A percentile compares a stretch with the other conserved stretches of the same genome.
Conservation (phyloP, 2,797 vertebrate species). For the Linurgus olivaceus region DNA sequence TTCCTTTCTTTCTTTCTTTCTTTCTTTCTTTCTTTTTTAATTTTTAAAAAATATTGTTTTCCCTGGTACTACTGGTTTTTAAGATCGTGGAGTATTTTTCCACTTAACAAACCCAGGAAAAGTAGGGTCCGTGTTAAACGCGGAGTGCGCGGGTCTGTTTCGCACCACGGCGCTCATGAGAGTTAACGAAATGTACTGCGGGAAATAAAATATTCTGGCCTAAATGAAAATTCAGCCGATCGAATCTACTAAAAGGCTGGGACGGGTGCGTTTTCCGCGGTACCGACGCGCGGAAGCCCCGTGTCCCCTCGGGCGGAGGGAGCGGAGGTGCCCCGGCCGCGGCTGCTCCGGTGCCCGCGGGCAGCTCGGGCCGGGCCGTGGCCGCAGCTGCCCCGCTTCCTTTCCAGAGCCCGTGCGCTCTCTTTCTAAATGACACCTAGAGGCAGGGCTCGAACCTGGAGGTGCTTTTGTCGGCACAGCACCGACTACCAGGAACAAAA, state of each 20-base stretch:
- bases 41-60: fast-evolving
- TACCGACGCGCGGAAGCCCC: neutral
- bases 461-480: neutral
- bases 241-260: neutral
- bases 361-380: neutral
- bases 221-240: neutral
- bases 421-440: neutral
- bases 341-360: neutral
- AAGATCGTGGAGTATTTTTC: neutral
- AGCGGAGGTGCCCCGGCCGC: neutral
- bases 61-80: neutral
- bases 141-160: neutral
- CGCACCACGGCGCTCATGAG: neutral
- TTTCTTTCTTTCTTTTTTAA: too few species aligned
- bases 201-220: neutral
- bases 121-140: neutral
- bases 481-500: neutral
- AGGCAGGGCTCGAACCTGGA: neutral
- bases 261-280: neutral
- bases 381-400: neutral
- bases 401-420: neutral
- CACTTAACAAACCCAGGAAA: neutral
- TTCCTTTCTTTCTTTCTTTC: neutral
- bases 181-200: neutral
- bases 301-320: neutral